Conservation (phyloP, 2,113 vertebrate genomes). For the Campylomormyrus tamandua region DNA sequence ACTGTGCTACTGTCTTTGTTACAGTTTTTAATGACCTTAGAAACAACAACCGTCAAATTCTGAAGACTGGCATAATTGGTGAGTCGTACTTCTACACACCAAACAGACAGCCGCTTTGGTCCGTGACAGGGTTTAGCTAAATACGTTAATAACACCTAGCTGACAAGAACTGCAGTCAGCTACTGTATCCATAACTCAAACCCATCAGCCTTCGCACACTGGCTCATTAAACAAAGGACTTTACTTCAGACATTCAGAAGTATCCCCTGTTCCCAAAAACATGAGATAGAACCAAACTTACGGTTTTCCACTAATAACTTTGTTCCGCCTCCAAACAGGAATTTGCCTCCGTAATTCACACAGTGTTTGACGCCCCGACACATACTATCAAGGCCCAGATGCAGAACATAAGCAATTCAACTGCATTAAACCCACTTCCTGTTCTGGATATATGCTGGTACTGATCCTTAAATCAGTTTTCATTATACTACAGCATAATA, state of each 20-base stretch:
- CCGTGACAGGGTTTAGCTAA: not conserved
- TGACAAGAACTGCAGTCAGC: not conserved
- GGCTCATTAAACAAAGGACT: not conserved
- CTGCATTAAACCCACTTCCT: not conserved
- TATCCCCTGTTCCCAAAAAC: not conserved
- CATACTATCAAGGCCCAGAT: not conserved
- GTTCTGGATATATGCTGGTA: not conserved
- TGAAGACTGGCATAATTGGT: not conserved
- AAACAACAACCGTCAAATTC: not conserved
- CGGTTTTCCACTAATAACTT: constrained; percentile 2
- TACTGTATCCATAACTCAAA: not conserved
- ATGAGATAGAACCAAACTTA: not conserved
- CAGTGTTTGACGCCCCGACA: not conserved
- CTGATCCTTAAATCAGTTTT: not conserved
- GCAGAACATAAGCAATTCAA: not conserved
- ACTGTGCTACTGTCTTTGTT: not conserved
- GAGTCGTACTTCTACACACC: not conserved
- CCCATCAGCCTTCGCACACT: not conserved
- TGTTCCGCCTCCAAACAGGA: constrained; percentile 13
- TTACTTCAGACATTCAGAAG: not conserved
- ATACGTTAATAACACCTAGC: not conserved
- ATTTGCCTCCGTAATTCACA: not conserved
- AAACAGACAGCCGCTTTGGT: not conserved
- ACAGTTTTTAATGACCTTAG: not conserved
- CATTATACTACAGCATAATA: not conserved